Percentiles rank a stretch among this genome's conserved stretches.
phyloP scores from a whole-genome alignment of 2,888 invertebrate genomes.

The Drosophila ochracea region DNA sequence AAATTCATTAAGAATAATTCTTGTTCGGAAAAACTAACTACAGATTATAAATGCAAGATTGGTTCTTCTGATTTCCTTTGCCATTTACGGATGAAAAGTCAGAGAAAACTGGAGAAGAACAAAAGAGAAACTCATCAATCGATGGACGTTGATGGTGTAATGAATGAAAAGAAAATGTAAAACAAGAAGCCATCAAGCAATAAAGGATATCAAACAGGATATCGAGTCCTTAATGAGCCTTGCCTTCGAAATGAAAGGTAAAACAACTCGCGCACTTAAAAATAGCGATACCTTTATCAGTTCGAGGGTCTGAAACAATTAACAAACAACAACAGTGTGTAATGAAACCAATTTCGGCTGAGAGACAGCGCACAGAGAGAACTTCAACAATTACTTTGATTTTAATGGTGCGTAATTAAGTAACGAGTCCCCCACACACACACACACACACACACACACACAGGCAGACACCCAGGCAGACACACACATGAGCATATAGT shows the following conservation, averaged over 20 bases:
- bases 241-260: conserved; percentile 20
- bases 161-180: conserved; percentile 42
- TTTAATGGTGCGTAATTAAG: conserved; percentile 63
- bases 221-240: conserved; percentile 54
- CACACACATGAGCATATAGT: conserved; percentile 52
- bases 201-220: conserved; percentile 58
- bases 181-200: conserved; percentile 54
- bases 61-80: conserved; percentile 56
- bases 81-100: conserved; percentile 32
- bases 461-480: not conserved
- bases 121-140: conserved; percentile 40
- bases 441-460: conserved; percentile 4
- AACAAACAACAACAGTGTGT: conserved; percentile 66
- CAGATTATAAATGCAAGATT: conserved; percentile 39
- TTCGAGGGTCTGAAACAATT: conserved; percentile 66
- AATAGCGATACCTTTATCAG: conserved; percentile 66
- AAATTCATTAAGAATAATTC: conserved; percentile 41
- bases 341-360: conserved; percentile 68
- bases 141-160: conserved; percentile 42
- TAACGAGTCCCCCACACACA: not conserved
- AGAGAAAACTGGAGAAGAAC: not conserved
- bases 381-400: conserved; percentile 78
- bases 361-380: conserved; percentile 8
- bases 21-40: conserved; percentile 15
- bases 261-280: conserved; percentile 32